Percentiles rank a stretch among this genome's conserved stretches.
Evolutionary conservation across 2,797 vertebrate genomes (phyloP).

Genomic region (Parambassis ranga): DNA sequence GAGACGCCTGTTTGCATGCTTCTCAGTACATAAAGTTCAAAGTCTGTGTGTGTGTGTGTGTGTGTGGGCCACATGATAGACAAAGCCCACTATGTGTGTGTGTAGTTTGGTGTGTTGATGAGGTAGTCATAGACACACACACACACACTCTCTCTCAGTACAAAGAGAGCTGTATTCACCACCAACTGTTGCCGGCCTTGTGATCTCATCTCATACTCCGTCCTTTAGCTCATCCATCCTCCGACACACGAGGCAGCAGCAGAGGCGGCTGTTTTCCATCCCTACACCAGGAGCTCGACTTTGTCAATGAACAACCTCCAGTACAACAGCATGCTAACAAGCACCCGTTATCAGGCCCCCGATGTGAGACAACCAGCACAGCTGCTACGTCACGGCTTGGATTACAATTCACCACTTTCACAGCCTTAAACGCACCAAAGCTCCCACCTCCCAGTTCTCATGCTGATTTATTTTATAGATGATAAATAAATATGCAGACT

Average conservation of each 20-base stretch:
- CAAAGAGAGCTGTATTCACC: constrained; percentile 49
- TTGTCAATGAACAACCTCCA: too few species aligned
- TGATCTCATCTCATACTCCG: constrained; percentile 37
- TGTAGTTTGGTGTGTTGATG: constrained; percentile 31
- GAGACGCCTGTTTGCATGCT: constrained; percentile 36
- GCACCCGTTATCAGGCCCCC: too few species aligned
- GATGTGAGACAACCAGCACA: too few species aligned
- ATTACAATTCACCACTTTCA: too few species aligned
- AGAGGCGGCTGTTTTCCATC: background rate
- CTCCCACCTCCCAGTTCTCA: too few species aligned
- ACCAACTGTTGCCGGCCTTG: constrained; percentile 32
- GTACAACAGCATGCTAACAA: too few species aligned
- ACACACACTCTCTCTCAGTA: constrained; percentile 7
- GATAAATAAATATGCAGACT: too few species aligned
- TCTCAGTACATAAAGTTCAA: constrained; percentile 14
- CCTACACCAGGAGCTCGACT: too few species aligned
- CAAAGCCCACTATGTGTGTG: constrained; percentile 23
- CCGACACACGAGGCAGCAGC: background rate
- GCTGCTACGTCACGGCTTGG: too few species aligned
- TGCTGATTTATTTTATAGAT: too few species aligned
- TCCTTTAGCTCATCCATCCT: constrained; percentile 17
- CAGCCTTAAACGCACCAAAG: too few species aligned
- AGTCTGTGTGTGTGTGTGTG: background rate
- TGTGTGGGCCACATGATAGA: background rate
- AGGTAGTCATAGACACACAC: constrained; percentile 51